Conservation (phyloP, 1,140 invertebrate species). For the Drosophila pachea region DNA sequence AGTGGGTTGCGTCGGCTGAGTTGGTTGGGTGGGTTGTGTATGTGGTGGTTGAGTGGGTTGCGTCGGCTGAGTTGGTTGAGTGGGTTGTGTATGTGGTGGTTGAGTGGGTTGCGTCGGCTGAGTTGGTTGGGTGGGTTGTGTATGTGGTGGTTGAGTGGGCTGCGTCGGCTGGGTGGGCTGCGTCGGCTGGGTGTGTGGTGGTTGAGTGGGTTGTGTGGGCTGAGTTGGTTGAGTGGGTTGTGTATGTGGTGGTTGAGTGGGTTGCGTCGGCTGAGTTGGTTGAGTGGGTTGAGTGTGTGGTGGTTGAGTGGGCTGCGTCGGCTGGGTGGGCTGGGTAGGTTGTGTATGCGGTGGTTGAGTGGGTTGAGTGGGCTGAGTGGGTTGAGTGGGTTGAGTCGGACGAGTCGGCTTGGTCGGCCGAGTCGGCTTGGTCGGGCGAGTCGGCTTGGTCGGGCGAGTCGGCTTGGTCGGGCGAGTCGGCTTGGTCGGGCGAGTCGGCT, state of each 20-base stretch:
- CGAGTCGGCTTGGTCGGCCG: no score
- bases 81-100: not conserved
- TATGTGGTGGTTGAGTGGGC: not conserved
- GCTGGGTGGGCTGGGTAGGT: constrained; percentile 2
- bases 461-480: no score
- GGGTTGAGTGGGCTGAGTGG: not conserved
- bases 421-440: no score
- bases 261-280: constrained; percentile 1
- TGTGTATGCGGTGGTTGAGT: not conserved
- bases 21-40: not conserved
- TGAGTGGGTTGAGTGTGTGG: not conserved
- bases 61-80: not conserved
- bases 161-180: constrained; percentile 7
- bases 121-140: not conserved
- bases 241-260: not conserved
- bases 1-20: not conserved
- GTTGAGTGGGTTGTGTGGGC: constrained; percentile 2
- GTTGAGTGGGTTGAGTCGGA: no score
- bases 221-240: constrained; percentile 1
- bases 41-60: not conserved
- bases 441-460: not conserved
- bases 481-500: no score
- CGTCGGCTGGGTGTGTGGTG: constrained; percentile 2
- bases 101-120: not conserved
- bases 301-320: constrained; percentile 1